A percentile compares a stretch with the other conserved stretches of the same genome.
phyloP scores from a whole-genome alignment of 2,797 vertebrate species.

The Odontamblyopus rebecca region DNA sequence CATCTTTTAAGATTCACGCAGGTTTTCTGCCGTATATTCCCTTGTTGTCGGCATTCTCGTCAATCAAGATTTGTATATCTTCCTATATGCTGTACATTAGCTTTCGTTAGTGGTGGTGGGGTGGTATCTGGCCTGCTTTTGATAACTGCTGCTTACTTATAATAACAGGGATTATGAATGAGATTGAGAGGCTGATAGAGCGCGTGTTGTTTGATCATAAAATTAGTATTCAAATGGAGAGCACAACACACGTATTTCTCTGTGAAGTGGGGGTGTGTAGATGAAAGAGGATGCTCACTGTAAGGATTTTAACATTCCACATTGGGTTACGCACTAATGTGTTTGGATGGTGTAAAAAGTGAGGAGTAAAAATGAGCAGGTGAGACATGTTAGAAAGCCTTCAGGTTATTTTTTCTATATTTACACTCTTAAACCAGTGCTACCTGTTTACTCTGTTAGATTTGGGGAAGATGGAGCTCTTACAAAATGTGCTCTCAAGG shows the following conservation, averaged over 20 bases:
- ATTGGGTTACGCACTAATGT: not conserved
- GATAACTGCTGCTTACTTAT: constrained; percentile 11
- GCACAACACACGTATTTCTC: not conserved
- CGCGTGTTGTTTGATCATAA: constrained; percentile 19
- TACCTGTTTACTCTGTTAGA: not conserved
- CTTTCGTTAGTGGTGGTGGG: not conserved
- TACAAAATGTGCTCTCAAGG: constrained; percentile 10
- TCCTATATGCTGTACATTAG: not conserved
- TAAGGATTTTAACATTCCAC: not conserved
- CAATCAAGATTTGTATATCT: constrained; percentile 7
- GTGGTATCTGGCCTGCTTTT: not conserved
- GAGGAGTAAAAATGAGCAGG: not conserved
- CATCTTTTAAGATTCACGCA: constrained; percentile 15
- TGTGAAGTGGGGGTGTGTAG: not conserved
- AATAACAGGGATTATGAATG: constrained; percentile 32
- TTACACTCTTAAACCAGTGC: not conserved
- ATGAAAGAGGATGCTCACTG: not conserved
- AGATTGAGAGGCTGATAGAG: constrained; percentile 19
- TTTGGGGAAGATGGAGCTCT: constrained; percentile 8
- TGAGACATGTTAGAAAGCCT: not conserved
- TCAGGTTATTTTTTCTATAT: not conserved
- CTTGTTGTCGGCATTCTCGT: constrained; percentile 6
- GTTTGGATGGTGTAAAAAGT: not conserved
- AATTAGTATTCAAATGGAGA: constrained; percentile 15
- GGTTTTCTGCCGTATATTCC: not conserved